A percentile compares a stretch with the other conserved stretches of the same genome.
Conservation (phyloP, 2,888 invertebrate species). For the Petrophora chlorosata region DNA sequence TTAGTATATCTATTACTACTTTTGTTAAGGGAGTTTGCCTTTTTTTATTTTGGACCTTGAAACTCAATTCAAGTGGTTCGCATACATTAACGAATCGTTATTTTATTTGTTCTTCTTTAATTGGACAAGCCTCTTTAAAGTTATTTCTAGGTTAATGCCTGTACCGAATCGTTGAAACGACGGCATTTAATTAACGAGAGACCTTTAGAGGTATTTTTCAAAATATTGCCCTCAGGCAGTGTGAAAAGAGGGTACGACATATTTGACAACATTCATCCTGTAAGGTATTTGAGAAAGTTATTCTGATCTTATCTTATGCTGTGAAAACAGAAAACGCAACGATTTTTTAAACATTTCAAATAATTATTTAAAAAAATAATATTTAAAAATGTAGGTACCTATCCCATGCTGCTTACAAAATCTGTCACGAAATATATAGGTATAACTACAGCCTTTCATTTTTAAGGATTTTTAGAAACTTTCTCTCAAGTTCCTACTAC, state of each 20-base stretch:
- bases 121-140: constrained; percentile 30
- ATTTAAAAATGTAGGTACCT: too few relatives aligned
- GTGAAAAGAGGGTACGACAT: neutral
- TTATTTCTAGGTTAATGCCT: constrained; percentile 37
- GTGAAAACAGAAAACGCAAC: too few relatives aligned
- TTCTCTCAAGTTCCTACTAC: too few relatives aligned
- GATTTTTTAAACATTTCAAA: too few relatives aligned
- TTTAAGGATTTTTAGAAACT: too few relatives aligned
- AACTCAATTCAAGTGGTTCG: constrained; percentile 18
- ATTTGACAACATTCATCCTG: neutral
- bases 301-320: too few relatives aligned
- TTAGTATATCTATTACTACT: too few relatives aligned
- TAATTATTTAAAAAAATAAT: too few relatives aligned
- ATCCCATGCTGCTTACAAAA: too few relatives aligned
- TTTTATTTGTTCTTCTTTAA: constrained; percentile 28
- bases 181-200: constrained; percentile 14
- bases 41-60: constrained; percentile 29
- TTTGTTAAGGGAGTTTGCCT: too few relatives aligned
- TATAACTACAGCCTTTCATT: too few relatives aligned
- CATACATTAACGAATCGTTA: constrained; percentile 26
- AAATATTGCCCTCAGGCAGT: constrained; percentile 4
- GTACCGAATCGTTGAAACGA: constrained; percentile 12
- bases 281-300: neutral
- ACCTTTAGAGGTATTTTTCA: constrained; percentile 13
- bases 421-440: too few relatives aligned